Evolutionary conservation across 2,797 vertebrate genomes (phyloP).

Genomic region (Artibeus lituratus): DNA sequence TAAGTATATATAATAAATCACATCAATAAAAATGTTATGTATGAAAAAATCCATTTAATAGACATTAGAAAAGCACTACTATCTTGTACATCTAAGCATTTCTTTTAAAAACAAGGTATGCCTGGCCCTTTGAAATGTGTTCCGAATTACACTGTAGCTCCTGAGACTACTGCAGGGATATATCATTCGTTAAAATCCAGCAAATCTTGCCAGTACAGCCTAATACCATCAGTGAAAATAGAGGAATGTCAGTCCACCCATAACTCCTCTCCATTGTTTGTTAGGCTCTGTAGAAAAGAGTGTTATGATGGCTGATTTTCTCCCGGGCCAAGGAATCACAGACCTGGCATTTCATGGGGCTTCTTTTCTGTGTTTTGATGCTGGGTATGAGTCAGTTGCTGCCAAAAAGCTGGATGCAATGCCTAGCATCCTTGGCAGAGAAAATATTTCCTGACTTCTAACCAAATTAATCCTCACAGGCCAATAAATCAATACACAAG

Average conservation of each 20-base stretch:
- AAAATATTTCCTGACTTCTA: conserved; percentile 60
- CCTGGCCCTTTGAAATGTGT: conserved; percentile 27
- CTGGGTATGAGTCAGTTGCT: not conserved
- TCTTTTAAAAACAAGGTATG: not conserved
- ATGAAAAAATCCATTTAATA: not conserved
- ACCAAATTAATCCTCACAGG: conserved; percentile 63
- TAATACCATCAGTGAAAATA: not conserved
- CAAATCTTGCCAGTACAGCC: not conserved
- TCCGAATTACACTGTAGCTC: not conserved
- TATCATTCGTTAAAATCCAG: not conserved
- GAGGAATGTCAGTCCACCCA: not conserved
- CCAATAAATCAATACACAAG: conserved; percentile 54
- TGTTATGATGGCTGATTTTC: not conserved
- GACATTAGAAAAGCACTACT: not conserved
- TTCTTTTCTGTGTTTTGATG: conserved; percentile 49
- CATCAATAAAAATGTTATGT: not conserved
- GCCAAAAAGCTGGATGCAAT: not conserved
- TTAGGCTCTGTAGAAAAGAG: not conserved
- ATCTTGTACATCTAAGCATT: not conserved
- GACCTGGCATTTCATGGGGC: conserved; percentile 24
- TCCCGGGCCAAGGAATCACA: not conserved
- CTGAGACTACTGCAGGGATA: not conserved
- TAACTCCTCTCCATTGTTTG: not conserved
- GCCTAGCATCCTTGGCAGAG: conserved; percentile 49
- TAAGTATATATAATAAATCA: conserved; percentile 3